These are phyloP conservation scores for Epinotia nisella DNA, from an alignment of 2,888 invertebrate species.

Conservation along the genomic window DNA sequence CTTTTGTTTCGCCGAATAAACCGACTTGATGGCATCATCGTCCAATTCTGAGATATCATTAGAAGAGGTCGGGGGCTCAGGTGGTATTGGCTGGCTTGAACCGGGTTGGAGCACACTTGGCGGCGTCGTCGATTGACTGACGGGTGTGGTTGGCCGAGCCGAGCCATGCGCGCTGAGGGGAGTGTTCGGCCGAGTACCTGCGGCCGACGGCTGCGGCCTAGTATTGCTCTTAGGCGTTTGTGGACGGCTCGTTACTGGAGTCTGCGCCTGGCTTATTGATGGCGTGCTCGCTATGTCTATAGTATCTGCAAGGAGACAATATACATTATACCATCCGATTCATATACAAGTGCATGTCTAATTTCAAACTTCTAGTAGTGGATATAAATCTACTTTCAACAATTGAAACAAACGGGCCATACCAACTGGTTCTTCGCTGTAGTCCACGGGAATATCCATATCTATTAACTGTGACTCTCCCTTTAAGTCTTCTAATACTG, in stretches of 20 bases:
- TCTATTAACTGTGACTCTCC: neutral
- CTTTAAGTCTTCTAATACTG: neutral
- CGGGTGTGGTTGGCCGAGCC: slow-evolving; percentile 49
- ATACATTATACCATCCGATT: neutral
- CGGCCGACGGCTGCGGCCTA: slow-evolving; percentile 66
- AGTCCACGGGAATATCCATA: neutral
- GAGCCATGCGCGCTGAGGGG: slow-evolving; percentile 53
- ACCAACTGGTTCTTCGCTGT: neutral
- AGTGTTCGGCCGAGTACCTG: slow-evolving; percentile 62
- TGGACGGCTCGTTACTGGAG: slow-evolving; percentile 59
- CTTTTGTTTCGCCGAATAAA: slow-evolving; percentile 62
- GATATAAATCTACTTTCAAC: neutral
- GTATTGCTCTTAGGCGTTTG: slow-evolving; percentile 64
- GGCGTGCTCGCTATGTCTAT: slow-evolving; percentile 39
- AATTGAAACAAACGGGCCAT: neutral
- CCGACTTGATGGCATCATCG: slow-evolving; percentile 62
- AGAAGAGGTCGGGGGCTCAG: neutral
- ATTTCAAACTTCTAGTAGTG: neutral
- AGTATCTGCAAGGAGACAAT: neutral
- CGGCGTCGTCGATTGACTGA: slow-evolving; percentile 67
- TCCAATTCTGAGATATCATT: slow-evolving; percentile 48
- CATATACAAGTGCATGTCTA: neutral
- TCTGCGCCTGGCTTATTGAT: slow-evolving; percentile 21
- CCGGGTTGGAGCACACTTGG: neutral
- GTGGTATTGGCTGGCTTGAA: slow-evolving; percentile 34